Evolutionary conservation across 1,140 invertebrate genomes (phyloP).

Genomic region (Drosophila ambigua): DNA sequence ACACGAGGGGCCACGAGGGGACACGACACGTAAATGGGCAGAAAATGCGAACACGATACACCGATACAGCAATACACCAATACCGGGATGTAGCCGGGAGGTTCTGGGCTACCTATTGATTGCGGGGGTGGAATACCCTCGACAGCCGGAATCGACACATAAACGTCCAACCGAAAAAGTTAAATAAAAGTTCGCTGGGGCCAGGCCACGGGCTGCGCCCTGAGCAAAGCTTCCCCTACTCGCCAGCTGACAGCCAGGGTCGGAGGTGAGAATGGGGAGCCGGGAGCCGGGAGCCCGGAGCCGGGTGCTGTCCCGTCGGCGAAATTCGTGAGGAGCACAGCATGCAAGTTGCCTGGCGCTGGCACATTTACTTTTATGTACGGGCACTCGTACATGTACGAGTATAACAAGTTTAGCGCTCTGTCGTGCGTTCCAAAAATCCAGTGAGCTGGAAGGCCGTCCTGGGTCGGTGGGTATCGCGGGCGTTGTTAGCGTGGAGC

Average conservation of each 20-base stretch:
- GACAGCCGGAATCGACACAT: conserved; percentile 46
- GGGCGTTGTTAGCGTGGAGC: too few relatives aligned
- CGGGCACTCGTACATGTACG: too few relatives aligned
- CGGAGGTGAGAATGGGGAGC: neutral
- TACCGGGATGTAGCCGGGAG: neutral
- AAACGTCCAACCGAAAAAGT: conserved; percentile 57
- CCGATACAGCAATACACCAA: neutral
- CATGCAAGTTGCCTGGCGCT: neutral
- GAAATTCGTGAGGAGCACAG: neutral
- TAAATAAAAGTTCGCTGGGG: conserved; percentile 29
- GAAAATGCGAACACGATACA: conserved; percentile 19
- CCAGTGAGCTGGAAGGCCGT: conserved; percentile 55
- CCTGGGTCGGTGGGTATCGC: neutral
- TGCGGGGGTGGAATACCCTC: conserved; percentile 19
- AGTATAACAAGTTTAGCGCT: conserved; percentile 37
- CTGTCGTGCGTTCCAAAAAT: conserved; percentile 65
- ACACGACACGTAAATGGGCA: conserved; percentile 33
- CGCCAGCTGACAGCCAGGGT: conserved; percentile 3
- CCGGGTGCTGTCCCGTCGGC: conserved; percentile 1
- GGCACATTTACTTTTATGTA: conserved; percentile 7
- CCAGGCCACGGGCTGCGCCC: neutral
- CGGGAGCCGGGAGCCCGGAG: neutral
- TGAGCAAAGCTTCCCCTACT: neutral
- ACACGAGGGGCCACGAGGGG: too few relatives aligned
- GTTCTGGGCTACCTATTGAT: neutral